Conservation (phyloP, 2,113 vertebrate genomes). For the Recurvirostra avosetta region DNA sequence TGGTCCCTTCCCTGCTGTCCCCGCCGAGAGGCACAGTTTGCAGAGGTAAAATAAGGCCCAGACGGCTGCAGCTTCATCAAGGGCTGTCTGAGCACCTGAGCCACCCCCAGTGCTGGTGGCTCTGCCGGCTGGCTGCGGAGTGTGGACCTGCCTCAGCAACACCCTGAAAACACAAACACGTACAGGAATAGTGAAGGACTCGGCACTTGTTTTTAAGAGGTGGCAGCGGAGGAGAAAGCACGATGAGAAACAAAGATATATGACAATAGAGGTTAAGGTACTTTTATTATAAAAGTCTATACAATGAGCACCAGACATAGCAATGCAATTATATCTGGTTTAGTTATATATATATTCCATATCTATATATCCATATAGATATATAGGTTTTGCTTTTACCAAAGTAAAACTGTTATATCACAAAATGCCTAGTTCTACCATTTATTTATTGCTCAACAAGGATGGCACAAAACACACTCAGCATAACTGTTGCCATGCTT, state of each 20-base stretch:
- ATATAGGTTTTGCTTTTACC: conserved; percentile 74
- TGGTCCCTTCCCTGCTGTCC: neutral
- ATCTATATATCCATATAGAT: conserved; percentile 72
- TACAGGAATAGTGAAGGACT: neutral
- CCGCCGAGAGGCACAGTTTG: neutral
- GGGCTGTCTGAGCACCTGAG: neutral
- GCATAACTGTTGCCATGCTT: conserved; percentile 82
- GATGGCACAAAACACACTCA: conserved; percentile 85
- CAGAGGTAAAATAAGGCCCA: neutral
- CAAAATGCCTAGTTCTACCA: conserved; percentile 76
- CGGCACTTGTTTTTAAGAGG: neutral
- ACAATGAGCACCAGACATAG: conserved; percentile 78
- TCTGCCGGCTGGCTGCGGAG: neutral
- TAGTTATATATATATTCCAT: conserved; percentile 76
- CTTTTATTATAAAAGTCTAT: conserved; percentile 85
- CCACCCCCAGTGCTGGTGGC: rapidly evolving
- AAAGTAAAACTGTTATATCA: conserved; percentile 76
- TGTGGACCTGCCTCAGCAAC: neutral
- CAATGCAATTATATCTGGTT: conserved; percentile 75
- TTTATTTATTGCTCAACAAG: conserved; percentile 89
- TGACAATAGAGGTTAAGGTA: conserved; percentile 74
- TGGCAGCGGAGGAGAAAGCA: neutral
- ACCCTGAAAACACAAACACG: neutral
- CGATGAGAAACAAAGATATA: conserved; percentile 47
- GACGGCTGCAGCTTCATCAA: neutral